These are phyloP conservation scores for Scomber scombrus DNA, from an alignment of 2,113 vertebrate genomes.

Conservation along the genomic window DNA sequence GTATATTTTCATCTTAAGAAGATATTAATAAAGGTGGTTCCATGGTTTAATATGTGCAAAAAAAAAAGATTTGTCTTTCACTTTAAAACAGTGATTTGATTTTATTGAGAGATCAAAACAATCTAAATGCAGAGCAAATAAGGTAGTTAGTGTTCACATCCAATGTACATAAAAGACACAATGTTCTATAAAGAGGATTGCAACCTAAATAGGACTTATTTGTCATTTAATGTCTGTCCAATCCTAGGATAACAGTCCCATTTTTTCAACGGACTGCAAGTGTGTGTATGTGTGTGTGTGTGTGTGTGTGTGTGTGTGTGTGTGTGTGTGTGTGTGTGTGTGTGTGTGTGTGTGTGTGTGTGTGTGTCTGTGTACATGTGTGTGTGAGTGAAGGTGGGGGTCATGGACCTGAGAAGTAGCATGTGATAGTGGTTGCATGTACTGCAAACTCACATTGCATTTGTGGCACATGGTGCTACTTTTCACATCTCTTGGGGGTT, in stretches of 20 bases:
- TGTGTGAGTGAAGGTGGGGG: conserved; percentile 20
- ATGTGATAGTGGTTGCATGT: conserved; percentile 35
- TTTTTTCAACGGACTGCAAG: no score
- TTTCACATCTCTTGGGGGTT: conserved; percentile 49
- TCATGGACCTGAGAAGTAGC: conserved; percentile 43
- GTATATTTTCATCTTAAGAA: no score
- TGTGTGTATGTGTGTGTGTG: no score
- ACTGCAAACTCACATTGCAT: conserved; percentile 51
- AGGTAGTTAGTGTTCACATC: background rate
- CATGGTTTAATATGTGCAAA: no score
- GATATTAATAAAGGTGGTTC: no score
- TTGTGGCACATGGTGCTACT: conserved; percentile 33
- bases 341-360: background rate
- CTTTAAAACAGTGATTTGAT: no score
- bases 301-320: conserved; percentile 32
- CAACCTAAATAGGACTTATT: background rate
- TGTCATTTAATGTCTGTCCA: conserved; percentile 22
- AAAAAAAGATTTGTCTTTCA: no score
- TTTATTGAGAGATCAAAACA: background rate
- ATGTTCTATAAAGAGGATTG: conserved; percentile 22
- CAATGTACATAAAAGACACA: background rate
- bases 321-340: background rate
- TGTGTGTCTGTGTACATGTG: conserved; percentile 30
- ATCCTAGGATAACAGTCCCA: conserved; percentile 31
- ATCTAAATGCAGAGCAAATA: conserved; percentile 8